Conservation (phyloP, 2,797 vertebrate species). For the Bufotes viridis region DNA sequence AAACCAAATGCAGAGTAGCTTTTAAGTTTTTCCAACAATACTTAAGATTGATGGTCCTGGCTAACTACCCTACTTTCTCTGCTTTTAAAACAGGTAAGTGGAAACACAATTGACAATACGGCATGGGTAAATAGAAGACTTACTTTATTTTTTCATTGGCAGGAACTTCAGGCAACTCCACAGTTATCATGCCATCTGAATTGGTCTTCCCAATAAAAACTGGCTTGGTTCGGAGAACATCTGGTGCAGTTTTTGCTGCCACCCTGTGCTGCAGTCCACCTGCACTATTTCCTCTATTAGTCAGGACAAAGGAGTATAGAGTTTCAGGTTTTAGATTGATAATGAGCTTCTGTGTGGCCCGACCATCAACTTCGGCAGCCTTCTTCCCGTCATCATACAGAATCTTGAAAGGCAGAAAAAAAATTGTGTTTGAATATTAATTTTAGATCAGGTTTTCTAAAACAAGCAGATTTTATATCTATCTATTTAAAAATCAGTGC, state of each 20-base stretch:
- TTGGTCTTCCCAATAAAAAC: conserved; percentile 93
- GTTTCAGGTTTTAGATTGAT: conserved; percentile 95
- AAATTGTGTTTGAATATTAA: neutral
- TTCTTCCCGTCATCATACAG: conserved; percentile 97
- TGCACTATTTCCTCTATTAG: conserved; percentile 96
- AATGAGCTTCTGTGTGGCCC: conserved; percentile 94
- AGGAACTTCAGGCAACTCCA: conserved; percentile 90
- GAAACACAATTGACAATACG: neutral
- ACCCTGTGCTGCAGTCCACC: conserved; percentile 97
- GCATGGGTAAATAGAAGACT: conserved; percentile 64
- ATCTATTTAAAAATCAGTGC: neutral
- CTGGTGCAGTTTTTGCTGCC: conserved; percentile 92
- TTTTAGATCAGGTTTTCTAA: neutral
- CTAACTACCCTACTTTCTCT: neutral
- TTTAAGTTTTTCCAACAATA: neutral
- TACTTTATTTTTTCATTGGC: conserved; percentile 92
- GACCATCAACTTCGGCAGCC: conserved; percentile 95
- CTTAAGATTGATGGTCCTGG: neutral
- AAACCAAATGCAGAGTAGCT: neutral
- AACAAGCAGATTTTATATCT: neutral
- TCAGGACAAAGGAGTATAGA: conserved; percentile 95
- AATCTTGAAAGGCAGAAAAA: conserved; percentile 78
- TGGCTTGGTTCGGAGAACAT: conserved; percentile 92
- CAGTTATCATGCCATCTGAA: conserved; percentile 93
- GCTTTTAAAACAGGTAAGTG: neutral